phyloP scores from a whole-genome alignment of 2,113 vertebrate species.

The Notothenia coriiceps region DNA sequence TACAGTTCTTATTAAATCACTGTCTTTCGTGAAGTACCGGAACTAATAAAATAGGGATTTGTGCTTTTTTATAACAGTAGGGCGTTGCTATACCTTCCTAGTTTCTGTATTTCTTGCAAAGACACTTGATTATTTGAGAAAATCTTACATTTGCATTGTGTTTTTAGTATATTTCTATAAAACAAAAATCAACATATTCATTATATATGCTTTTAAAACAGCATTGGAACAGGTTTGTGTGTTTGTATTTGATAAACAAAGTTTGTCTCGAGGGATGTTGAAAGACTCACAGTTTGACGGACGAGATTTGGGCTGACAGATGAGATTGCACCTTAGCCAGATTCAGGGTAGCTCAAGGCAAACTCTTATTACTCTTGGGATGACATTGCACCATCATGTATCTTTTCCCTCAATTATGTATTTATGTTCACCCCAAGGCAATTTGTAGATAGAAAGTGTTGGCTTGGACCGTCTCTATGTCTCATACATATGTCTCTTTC shows the following conservation, averaged over 20 bases:
- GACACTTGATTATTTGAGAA: too few relatives aligned
- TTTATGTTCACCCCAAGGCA: conserved; percentile 42
- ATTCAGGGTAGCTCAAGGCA: conserved; percentile 57
- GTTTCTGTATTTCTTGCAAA: too few relatives aligned
- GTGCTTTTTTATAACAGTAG: too few relatives aligned
- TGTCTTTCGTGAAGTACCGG: too few relatives aligned
- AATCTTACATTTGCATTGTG: too few relatives aligned
- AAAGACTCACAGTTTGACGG: conserved; percentile 18
- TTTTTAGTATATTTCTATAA: not conserved
- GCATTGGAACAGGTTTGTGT: not conserved
- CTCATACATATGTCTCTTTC: not conserved
- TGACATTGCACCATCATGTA: conserved; percentile 64
- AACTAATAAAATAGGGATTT: too few relatives aligned
- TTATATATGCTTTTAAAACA: not conserved
- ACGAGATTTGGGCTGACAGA: conserved; percentile 52
- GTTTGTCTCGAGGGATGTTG: not conserved
- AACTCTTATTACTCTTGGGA: conserved; percentile 52
- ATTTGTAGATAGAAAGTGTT: not conserved
- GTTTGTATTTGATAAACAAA: not conserved
- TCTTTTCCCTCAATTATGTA: conserved; percentile 46
- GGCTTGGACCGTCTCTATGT: not conserved
- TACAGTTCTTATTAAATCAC: too few relatives aligned
- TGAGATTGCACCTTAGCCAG: conserved; percentile 44
- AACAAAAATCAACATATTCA: not conserved
- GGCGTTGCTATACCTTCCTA: too few relatives aligned